These are phyloP conservation scores for Drosophila crucigera DNA, from an alignment of 2,888 invertebrate genomes.

Conservation along the genomic window DNA sequence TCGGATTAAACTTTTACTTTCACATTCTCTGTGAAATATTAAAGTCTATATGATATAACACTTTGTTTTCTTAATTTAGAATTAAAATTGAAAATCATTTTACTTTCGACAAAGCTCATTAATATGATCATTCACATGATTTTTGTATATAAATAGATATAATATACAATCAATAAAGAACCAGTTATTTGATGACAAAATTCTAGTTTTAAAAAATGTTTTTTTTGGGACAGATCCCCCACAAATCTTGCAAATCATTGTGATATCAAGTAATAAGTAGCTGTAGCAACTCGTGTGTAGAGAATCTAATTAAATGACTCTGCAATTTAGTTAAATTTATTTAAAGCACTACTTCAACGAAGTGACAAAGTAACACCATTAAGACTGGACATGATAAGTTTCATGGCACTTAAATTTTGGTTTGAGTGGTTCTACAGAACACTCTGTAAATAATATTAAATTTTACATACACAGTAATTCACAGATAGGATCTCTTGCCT, in stretches of 20 bases:
- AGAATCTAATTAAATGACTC: constrained; percentile 24
- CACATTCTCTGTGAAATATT: constrained; percentile 4
- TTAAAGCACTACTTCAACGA: constrained; percentile 7
- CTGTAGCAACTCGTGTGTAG: constrained; percentile 2
- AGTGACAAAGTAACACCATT: neutral
- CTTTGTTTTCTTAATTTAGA: neutral
- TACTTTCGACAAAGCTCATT: neutral
- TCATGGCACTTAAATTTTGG: neutral
- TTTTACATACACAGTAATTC: neutral
- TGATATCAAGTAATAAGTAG: neutral
- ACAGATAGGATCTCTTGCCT: neutral
- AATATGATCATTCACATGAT: neutral
- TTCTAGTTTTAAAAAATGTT: constrained; percentile 3
- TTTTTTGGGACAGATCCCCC: neutral
- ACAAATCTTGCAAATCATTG: constrained; percentile 6
- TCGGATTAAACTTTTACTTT: neutral
- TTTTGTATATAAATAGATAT: neutral
- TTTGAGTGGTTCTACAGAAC: neutral
- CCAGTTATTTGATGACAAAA: neutral
- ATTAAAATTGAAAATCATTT: neutral
- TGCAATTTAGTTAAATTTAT: constrained; percentile 10
- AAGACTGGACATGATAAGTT: neutral
- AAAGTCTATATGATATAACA: constrained; percentile 1
- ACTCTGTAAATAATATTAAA: neutral
- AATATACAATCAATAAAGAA: neutral